A percentile compares a stretch with the other conserved stretches of the same genome.
These are phyloP conservation scores for Capromys pilorides DNA, from an alignment of 2,797 vertebrate species.

Conservation along the genomic window DNA sequence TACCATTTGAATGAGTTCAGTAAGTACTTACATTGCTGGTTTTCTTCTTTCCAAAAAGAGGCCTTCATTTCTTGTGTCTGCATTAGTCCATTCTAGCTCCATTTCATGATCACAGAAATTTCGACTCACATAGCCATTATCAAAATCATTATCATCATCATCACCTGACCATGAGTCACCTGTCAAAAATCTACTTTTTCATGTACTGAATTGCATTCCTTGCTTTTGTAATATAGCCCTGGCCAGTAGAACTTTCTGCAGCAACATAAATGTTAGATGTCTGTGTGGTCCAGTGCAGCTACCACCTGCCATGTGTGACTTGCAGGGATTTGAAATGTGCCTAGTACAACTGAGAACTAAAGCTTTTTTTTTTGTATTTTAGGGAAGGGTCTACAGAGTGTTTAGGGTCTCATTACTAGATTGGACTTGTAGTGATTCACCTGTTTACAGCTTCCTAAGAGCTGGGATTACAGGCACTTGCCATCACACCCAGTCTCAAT, in stretches of 20 bases:
- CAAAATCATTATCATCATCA: background rate
- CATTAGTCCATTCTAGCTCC: background rate
- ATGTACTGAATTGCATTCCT: background rate
- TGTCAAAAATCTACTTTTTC: background rate
- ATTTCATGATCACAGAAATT: background rate
- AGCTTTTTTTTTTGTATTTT: too few relatives aligned
- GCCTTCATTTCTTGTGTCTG: background rate
- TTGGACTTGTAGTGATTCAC: too few relatives aligned
- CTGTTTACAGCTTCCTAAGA: too few relatives aligned
- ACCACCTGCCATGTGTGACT: background rate
- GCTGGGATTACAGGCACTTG: too few relatives aligned
- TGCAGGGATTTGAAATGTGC: background rate
- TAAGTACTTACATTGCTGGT: background rate
- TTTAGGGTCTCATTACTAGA: too few relatives aligned
- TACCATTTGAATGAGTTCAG: background rate
- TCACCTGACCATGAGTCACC: background rate
- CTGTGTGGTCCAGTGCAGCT: background rate
- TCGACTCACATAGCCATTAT: background rate
- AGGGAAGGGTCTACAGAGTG: too few relatives aligned
- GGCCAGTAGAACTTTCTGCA: background rate
- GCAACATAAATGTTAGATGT: background rate
- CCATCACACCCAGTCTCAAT: too few relatives aligned
- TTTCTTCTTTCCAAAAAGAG: background rate
- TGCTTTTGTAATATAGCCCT: background rate
- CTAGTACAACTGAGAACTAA: background rate